These are phyloP conservation scores for Carposina sasakii DNA, from an alignment of 1,140 invertebrate species.

Conservation along the genomic window DNA sequence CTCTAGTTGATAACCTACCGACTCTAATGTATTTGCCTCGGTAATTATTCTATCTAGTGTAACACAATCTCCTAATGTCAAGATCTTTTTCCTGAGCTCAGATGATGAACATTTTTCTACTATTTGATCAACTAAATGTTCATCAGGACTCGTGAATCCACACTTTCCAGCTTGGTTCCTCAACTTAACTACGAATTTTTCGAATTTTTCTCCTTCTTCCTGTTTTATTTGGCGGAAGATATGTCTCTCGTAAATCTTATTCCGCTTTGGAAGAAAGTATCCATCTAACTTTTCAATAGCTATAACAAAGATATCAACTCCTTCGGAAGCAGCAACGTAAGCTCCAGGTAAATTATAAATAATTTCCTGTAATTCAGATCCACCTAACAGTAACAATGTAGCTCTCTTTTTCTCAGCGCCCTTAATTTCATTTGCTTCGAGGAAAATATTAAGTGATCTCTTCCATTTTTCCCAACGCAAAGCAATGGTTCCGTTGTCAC, in stretches of 20 bases:
- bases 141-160: slow-evolving; percentile 1
- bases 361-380: slow-evolving; percentile 22
- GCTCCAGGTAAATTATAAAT: slow-evolving; percentile 24
- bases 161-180: slow-evolving; percentile 5
- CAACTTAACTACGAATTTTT: slow-evolving; percentile 8
- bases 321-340: slow-evolving; percentile 6
- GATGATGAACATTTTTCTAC: slow-evolving; percentile 6
- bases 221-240: slow-evolving; percentile 1
- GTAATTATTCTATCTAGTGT: slow-evolving; percentile 9
- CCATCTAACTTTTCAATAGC: slow-evolving; percentile 25
- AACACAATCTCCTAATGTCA: slow-evolving; percentile 7
- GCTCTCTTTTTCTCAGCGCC: slow-evolving; percentile 18
- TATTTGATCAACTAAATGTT: slow-evolving; percentile 11
- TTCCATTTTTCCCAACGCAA: slow-evolving; percentile 6
- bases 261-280: slow-evolving; percentile 30
- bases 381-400: slow-evolving; percentile 18
- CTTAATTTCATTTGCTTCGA: background rate
- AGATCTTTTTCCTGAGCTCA: slow-evolving; percentile 11
- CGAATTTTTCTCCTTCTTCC: slow-evolving; percentile 5
- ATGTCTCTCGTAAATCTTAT: slow-evolving; percentile 3
- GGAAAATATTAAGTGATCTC: background rate
- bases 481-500: background rate
- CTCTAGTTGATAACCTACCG: slow-evolving; percentile 5
- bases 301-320: slow-evolving; percentile 18
- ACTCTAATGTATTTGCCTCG: slow-evolving; percentile 12